phyloP scores from a whole-genome alignment of 2,888 invertebrate genomes.

The Dendrolimus houi region DNA sequence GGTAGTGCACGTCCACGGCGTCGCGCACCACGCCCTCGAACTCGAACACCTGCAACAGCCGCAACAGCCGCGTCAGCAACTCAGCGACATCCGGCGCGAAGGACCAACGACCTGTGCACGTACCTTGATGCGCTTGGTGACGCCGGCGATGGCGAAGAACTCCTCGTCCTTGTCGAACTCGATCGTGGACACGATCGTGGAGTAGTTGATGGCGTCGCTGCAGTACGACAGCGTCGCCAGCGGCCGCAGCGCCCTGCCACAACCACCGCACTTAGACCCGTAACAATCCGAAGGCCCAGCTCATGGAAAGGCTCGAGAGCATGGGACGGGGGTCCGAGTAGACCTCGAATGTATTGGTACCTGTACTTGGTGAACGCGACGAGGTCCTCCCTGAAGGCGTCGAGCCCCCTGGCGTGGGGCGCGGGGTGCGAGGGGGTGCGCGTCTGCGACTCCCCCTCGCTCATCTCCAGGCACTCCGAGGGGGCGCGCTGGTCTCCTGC shows the following conservation, averaged over 20 bases:
- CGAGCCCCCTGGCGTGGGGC: conserved; percentile 75
- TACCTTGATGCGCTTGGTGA: conserved; percentile 92
- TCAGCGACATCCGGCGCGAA: not conserved
- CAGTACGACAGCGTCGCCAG: conserved; percentile 93
- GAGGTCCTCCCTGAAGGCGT: conserved; percentile 89
- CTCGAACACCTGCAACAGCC: conserved; percentile 81
- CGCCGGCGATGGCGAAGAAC: conserved; percentile 96
- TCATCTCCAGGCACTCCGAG: conserved; percentile 75
- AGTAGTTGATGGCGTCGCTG: conserved; percentile 90
- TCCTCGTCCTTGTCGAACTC: conserved; percentile 98
- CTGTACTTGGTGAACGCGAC: conserved; percentile 88
- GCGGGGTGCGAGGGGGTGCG: conserved; percentile 16
- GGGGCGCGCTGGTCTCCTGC: conserved; percentile 36
- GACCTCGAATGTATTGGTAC: conserved; percentile 39
- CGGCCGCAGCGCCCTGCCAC: conserved; percentile 78
- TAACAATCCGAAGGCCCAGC: too few relatives aligned
- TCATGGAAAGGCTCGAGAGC: too few relatives aligned
- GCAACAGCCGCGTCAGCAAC: not conserved
- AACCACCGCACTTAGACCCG: not conserved
- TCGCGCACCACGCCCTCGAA: conserved; percentile 90
- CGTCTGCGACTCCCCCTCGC: conserved; percentile 13
- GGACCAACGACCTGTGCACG: not conserved
- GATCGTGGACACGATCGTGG: conserved; percentile 92
- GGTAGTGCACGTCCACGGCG: conserved; percentile 93
- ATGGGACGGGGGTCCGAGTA: too few relatives aligned